These are phyloP conservation scores for Linurgus olivaceus DNA, from an alignment of 2,797 vertebrate genomes.

Conservation along the genomic window DNA sequence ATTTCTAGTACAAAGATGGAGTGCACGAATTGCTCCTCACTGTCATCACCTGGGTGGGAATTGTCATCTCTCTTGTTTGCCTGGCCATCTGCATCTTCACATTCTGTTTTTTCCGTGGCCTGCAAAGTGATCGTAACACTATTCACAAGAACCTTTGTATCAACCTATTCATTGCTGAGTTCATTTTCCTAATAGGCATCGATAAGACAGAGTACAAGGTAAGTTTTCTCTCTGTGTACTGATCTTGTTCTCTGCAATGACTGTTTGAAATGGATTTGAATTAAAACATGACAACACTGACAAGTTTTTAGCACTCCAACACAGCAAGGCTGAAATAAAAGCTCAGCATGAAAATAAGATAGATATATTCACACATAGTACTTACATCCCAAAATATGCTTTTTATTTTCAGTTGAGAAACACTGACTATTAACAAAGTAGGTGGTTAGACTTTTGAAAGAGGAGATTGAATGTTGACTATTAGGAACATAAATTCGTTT, in stretches of 20 bases:
- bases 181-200: slow-evolving; percentile 97
- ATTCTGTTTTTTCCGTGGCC: slow-evolving; percentile 98
- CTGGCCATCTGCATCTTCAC: slow-evolving; percentile 98
- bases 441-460: slow-evolving; percentile 10
- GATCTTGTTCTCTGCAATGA: slow-evolving; percentile 49
- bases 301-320: slow-evolving; percentile 66
- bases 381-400: slow-evolving; percentile 29
- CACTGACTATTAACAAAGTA: background rate
- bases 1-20: slow-evolving; percentile 82
- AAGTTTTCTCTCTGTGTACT: slow-evolving; percentile 66
- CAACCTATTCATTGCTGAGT: slow-evolving; percentile 97
- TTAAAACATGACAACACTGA: slow-evolving; percentile 66
- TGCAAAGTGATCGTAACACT: slow-evolving; percentile 98
- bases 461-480: background rate
- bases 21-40: slow-evolving; percentile 89
- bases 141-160: slow-evolving; percentile 99
- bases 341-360: slow-evolving; percentile 70
- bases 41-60: slow-evolving; percentile 96
- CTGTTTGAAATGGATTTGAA: slow-evolving; percentile 67
- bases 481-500: background rate
- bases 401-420: slow-evolving; percentile 15
- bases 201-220: slow-evolving; percentile 95
- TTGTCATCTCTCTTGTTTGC: slow-evolving; percentile 95
- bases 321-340: slow-evolving; percentile 56
- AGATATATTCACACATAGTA: background rate